Conservation (phyloP, 2,888 invertebrate species). For the Campopleginae sp. region DNA sequence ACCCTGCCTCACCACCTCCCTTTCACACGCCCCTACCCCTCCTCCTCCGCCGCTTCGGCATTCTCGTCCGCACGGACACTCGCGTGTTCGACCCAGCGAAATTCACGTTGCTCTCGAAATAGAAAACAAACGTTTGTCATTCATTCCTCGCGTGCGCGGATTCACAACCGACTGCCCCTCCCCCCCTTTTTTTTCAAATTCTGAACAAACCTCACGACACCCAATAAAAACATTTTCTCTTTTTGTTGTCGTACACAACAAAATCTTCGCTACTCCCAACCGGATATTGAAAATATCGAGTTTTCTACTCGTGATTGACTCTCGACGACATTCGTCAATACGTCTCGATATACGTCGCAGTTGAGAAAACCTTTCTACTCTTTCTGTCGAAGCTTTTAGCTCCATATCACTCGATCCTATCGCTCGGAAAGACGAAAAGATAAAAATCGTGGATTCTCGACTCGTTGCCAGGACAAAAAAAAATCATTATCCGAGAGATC, state of each 20-base stretch:
- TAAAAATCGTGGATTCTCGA: background rate
- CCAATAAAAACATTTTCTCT: background rate
- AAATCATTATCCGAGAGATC: too few species aligned
- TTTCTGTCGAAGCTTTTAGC: background rate
- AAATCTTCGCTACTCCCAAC: background rate
- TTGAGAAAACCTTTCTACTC: background rate
- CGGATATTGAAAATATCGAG: background rate
- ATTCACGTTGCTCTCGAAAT: slow-evolving; percentile 43
- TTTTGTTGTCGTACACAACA: background rate
- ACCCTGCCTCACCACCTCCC: background rate
- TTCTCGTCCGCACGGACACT: slow-evolving; percentile 14
- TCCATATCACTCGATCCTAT: background rate
- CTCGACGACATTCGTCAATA: too few species aligned
- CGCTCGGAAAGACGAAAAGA: background rate
- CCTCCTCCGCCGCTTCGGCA: background rate
- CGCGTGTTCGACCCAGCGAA: slow-evolving; percentile 38
- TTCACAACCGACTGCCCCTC: background rate
- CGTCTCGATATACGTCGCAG: too few species aligned
- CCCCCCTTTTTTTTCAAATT: background rate
- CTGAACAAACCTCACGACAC: background rate
- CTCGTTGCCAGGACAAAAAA: too few species aligned
- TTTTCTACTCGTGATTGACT: background rate
- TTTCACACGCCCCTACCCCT: background rate
- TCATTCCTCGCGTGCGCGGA: slow-evolving; percentile 24
- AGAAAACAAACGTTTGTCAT: slow-evolving; percentile 52